Evolutionary conservation across 2,888 invertebrate species (phyloP), one percentile per base, ranked within the genome.

Genomic region (Quadriops clusia): DNA sequence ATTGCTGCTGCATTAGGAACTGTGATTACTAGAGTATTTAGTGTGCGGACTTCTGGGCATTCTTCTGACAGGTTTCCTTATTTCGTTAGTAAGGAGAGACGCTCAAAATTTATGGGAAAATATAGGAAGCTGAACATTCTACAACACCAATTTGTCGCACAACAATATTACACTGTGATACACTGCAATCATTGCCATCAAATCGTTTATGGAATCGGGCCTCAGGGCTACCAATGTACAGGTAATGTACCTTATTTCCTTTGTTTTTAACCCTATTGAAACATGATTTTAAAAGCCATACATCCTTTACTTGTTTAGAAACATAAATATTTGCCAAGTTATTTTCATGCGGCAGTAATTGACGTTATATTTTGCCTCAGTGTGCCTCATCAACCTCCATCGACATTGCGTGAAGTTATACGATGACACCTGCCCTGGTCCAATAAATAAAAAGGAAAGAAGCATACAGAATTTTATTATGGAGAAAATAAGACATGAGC

Each of bases 171-270:
- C 54, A 80, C 82, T 42, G 84, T 89, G 53, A 87, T 85, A 42
- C 77, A 81, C 64, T 98, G 97, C 64, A 86, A 89, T 65, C 83
- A 85, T 64, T 97, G 97, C 66, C 82, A 85, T 53, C 72, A 77
- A 54, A 80, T 87, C 43, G 81, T 97, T 46, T 87, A 89, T 73
- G 97, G 97, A 28, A 82, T 97, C 36, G 91, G 93, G 50, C 90
- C 93, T 42, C 95, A 97, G 64, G 95, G 94, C 33, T 94, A 86
- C 69, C 84, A 90, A 53, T 98, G 97, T 63, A 74, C 81, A 55
- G 82, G 94, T 90, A 65, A 64, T 67, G 46, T 36, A n/a, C 13
- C 11, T 30, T 9, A n/a, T 25, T 15, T 25, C 13, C 16, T 25
- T 25, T 11, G 13, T 25, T 25, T 9, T 25, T 25, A 23, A 23